Conservation (phyloP, 1,140 invertebrate species). For the Zaprionus ghesquierei region DNA sequence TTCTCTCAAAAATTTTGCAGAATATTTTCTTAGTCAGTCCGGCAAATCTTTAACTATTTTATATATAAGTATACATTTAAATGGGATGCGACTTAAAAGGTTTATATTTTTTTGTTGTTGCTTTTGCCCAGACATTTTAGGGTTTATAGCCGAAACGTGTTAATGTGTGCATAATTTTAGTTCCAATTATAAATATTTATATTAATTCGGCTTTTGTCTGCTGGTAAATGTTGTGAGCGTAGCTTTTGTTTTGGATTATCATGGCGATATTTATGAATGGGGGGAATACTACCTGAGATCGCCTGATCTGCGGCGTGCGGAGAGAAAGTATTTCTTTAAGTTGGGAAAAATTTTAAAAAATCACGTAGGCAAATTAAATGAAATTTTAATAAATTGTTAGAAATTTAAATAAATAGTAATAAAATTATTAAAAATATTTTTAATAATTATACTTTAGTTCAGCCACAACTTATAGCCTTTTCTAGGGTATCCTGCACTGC, state of each 20-base stretch:
- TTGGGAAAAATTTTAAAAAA: not conserved
- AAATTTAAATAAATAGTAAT: not conserved
- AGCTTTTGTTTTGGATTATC: constrained; percentile 23
- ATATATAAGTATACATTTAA: constrained; percentile 15
- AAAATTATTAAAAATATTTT: not conserved
- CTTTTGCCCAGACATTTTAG: not conserved
- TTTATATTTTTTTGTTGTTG: constrained; percentile 15
- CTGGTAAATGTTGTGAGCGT: constrained; percentile 19
- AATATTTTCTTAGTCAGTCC: constrained; percentile 7
- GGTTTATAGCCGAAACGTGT: constrained; percentile 43
- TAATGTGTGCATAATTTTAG: constrained; percentile 38
- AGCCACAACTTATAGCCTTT: too few relatives aligned
- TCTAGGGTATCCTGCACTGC: too few relatives aligned
- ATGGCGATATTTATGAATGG: constrained; percentile 29
- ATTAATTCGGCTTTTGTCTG: constrained; percentile 23
- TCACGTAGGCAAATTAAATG: too few relatives aligned
- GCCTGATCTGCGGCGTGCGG: not conserved
- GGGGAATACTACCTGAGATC: not conserved
- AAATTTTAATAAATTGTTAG: not conserved
- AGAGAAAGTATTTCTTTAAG: constrained; percentile 7
- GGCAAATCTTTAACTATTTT: not conserved
- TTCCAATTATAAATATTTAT: constrained; percentile 36
- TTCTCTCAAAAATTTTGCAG: not conserved
- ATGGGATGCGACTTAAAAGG: constrained; percentile 19
- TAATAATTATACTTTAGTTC: too few relatives aligned